Evolutionary conservation across 2,113 vertebrate species (phyloP).

Genomic region (Eptatretus burgeri): DNA sequence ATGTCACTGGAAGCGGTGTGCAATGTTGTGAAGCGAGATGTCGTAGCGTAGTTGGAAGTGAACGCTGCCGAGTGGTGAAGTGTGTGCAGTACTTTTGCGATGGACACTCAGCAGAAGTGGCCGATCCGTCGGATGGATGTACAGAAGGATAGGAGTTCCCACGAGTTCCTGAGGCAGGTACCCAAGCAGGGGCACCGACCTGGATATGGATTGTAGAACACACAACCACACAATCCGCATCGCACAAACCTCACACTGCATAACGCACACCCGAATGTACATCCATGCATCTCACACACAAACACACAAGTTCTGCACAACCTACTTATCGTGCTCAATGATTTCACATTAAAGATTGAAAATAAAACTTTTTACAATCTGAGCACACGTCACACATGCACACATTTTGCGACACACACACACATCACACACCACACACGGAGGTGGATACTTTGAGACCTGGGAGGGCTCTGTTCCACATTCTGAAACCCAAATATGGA

Average conservation of each 20-base stretch:
- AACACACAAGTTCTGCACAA: no score
- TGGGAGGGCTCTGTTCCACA: no score
- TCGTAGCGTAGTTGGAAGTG: no score
- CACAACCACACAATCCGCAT: background rate
- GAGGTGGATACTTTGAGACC: no score
- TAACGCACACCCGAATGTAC: no score
- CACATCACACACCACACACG: background rate
- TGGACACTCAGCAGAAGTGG: slow-evolving; percentile 41
- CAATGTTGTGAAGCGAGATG: no score
- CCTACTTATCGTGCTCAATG: no score
- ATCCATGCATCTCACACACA: no score
- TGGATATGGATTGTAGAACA: slow-evolving; percentile 14
- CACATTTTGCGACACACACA: background rate
- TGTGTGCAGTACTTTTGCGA: slow-evolving; percentile 23
- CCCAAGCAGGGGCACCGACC: slow-evolving; percentile 53
- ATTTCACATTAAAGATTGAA: background rate
- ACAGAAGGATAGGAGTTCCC: slow-evolving; percentile 32
- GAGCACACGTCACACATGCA: slow-evolving; percentile 6
- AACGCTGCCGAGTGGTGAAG: no score
- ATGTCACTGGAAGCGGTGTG: no score
- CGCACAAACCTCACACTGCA: no score
- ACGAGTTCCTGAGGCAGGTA: slow-evolving; percentile 61
- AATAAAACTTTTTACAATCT: background rate
- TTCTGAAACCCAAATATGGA: no score
- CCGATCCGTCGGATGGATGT: slow-evolving; percentile 43